phyloP scores from a whole-genome alignment of 2,888 invertebrate genomes.

The Acanthacorydalis orientalis region DNA sequence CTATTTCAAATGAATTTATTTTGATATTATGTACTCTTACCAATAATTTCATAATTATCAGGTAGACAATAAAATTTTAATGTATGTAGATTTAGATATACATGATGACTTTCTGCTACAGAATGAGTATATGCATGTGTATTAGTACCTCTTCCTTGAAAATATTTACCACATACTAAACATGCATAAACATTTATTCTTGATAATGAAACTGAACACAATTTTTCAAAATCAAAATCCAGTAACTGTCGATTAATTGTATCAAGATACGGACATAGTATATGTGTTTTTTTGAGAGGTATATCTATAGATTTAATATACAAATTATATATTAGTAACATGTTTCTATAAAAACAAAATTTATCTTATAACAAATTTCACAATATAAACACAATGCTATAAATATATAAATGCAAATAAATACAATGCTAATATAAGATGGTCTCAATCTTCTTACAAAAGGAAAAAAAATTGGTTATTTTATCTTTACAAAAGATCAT shows the following conservation, averaged over 20 bases:
- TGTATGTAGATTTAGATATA: conserved; percentile 91
- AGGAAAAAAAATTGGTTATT: too few relatives aligned
- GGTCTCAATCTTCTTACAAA: too few relatives aligned
- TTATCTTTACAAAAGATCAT: too few relatives aligned
- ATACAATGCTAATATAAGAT: too few relatives aligned
- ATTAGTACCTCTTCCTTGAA: conserved; percentile 89
- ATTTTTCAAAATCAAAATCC: conserved; percentile 99
- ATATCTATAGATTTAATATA: background rate
- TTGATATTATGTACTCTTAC: conserved; percentile 29
- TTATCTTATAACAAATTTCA: too few relatives aligned
- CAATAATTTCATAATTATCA: conserved; percentile 98
- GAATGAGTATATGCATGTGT: conserved; percentile 99
- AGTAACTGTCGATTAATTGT: conserved; percentile 93
- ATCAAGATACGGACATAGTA: conserved; percentile 90
- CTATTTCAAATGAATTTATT: conserved; percentile 4
- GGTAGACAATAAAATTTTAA: conserved; percentile 97
- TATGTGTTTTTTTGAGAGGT: conserved; percentile 17
- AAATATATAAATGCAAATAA: too few relatives aligned
- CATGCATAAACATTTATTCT: conserved; percentile 99
- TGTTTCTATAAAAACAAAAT: too few relatives aligned
- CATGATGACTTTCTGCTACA: conserved; percentile 94
- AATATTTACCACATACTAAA: conserved; percentile 97
- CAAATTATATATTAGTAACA: background rate
- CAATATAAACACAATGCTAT: too few relatives aligned
- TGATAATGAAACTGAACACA: conserved; percentile 94